phyloP scores from a whole-genome alignment of 2,888 invertebrate genomes.

The Melanophora roralis region DNA sequence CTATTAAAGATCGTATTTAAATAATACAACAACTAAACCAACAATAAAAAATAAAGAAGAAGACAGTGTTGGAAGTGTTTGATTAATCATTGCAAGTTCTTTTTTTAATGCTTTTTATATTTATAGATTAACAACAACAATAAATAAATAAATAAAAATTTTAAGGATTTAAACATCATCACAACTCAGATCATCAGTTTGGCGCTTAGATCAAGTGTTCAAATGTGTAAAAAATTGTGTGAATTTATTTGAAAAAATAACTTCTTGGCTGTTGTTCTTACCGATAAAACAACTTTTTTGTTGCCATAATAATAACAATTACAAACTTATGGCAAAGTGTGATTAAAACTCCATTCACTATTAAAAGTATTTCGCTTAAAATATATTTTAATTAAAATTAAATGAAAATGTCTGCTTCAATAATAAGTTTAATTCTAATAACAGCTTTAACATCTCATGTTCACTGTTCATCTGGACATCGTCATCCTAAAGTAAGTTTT shows the following conservation, averaged over 20 bases:
- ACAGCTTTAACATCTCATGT: conserved; percentile 30
- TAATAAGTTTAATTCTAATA: conserved; percentile 46
- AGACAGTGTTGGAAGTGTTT: neutral
- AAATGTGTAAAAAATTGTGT: too few species aligned
- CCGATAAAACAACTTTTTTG: conserved; percentile 32
- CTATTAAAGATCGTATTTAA: conserved; percentile 14
- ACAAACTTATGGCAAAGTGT: conserved; percentile 25
- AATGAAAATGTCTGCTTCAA: conserved; percentile 30
- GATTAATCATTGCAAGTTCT: conserved; percentile 9
- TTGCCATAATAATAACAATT: neutral
- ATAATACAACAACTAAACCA: neutral
- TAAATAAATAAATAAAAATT: neutral
- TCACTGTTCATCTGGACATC: conserved; percentile 41
- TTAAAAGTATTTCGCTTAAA: conserved; percentile 1
- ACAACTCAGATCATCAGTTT: neutral
- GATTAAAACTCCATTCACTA: conserved; percentile 31
- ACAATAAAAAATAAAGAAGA: neutral
- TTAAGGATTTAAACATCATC: conserved; percentile 3
- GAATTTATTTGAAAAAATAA: conserved; percentile 26
- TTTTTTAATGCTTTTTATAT: neutral
- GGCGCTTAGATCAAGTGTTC: neutral
- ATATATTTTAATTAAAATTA: neutral
- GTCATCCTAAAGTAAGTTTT: conserved; percentile 55
- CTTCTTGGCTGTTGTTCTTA: conserved; percentile 2
- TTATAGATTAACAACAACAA: neutral